Evolutionary conservation across 2,797 vertebrate genomes (phyloP).

Genomic region (Erethizon dorsatum): DNA sequence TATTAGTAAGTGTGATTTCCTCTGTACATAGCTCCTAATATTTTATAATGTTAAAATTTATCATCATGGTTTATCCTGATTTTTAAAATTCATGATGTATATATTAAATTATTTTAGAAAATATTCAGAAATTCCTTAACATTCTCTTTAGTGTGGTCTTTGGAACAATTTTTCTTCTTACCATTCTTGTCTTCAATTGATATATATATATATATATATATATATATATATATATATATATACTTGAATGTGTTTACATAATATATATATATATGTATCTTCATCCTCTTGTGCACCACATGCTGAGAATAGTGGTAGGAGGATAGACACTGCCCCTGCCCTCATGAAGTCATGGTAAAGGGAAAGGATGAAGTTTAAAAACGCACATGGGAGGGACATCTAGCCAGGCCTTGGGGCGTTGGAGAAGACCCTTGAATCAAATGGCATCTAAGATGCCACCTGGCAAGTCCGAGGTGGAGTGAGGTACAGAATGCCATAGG

Average conservation of each 20-base stretch:
- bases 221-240: not conserved
- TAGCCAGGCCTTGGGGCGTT: not conserved
- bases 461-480: not conserved
- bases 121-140: not conserved
- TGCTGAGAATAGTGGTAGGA: not conserved
- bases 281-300: not conserved
- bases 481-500: not conserved
- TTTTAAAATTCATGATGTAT: not conserved
- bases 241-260: not conserved
- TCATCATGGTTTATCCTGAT: not conserved
- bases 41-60: constrained; percentile 32
- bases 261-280: too few relatives aligned
- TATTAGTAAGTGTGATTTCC: not conserved
- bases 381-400: not conserved
- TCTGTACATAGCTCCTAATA: not conserved
- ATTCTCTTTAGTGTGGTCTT: not conserved
- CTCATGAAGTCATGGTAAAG: not conserved
- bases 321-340: not conserved
- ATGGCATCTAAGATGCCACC: not conserved
- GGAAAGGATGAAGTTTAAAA: not conserved
- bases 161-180: not conserved
- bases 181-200: not conserved
- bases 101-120: constrained; percentile 54
- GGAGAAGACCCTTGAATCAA: not conserved
- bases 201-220: not conserved